These are phyloP conservation scores for Salticus scenicus DNA, from an alignment of 2,888 invertebrate genomes.

Conservation along the genomic window DNA sequence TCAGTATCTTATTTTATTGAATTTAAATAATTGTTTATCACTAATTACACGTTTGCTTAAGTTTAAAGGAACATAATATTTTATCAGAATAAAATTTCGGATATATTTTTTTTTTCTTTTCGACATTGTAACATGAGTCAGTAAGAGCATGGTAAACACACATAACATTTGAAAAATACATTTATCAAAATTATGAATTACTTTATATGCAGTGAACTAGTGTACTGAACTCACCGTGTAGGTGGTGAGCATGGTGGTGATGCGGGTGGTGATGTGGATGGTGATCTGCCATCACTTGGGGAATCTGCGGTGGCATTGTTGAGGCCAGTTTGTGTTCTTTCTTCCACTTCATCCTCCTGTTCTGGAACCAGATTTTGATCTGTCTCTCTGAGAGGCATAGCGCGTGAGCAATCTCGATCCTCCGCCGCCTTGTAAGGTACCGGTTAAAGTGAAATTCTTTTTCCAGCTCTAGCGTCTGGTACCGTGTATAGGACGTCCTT, in stretches of 20 bases:
- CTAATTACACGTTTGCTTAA: no score
- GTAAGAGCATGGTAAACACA: no score
- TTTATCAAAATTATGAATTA: no score
- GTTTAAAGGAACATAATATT: no score
- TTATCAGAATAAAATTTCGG: no score
- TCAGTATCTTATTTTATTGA: no score
- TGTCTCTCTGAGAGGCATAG: constrained; percentile 96
- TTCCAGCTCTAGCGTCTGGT: constrained; percentile 95
- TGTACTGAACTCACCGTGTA: constrained; percentile 51
- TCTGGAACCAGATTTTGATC: constrained; percentile 97
- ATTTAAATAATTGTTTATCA: no score
- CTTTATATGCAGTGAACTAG: no score
- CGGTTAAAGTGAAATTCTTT: constrained; percentile 99
- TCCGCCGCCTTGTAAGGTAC: constrained; percentile 94
- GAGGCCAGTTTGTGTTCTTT: constrained; percentile 73
- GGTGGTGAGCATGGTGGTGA: constrained; percentile 64
- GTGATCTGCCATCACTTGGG: constrained; percentile 70
- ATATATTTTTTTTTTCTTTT: no score
- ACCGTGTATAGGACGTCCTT: constrained; percentile 86
- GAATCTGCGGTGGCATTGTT: constrained; percentile 72
- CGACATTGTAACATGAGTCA: no score
- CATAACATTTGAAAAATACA: no score
- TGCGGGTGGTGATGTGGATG: constrained; percentile 65
- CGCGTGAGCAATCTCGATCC: constrained; percentile 97
- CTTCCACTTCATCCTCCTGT: constrained; percentile 73